Evolutionary conservation across 2,888 invertebrate species (phyloP).

Genomic region (Lucinisca nassula): DNA sequence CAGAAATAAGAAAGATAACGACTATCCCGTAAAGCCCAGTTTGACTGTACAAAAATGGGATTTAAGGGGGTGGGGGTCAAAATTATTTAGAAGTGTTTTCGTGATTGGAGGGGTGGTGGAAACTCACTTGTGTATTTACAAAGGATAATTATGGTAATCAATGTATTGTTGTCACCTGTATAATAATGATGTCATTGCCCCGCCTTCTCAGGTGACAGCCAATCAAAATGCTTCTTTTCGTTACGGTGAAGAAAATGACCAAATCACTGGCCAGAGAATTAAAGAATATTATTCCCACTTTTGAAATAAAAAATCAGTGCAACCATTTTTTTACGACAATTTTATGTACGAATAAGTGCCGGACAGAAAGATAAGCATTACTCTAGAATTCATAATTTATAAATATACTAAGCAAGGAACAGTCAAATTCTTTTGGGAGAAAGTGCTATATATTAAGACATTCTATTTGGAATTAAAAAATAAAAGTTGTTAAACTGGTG

Average conservation of each 20-base stretch:
- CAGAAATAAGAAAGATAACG: too few relatives aligned
- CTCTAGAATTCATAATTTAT: neutral
- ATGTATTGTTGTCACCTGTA: conserved; percentile 5
- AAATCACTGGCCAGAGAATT: conserved; percentile 36
- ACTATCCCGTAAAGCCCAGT: too few relatives aligned
- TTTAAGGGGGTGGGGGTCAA: too few relatives aligned
- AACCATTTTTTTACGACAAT: conserved; percentile 33
- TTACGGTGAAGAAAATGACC: neutral
- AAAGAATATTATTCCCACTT: conserved; percentile 33
- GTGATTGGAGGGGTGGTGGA: too few relatives aligned
- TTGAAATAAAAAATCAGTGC: conserved; percentile 22
- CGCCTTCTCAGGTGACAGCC: conserved; percentile 20
- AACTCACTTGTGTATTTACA: too few relatives aligned
- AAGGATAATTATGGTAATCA: too few relatives aligned
- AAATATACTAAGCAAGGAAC: too few relatives aligned
- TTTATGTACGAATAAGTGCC: conserved; percentile 28
- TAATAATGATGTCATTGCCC: conserved; percentile 15
- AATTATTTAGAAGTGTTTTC: too few relatives aligned
- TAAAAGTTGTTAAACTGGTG: neutral
- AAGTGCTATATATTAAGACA: neutral
- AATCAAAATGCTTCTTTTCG: neutral
- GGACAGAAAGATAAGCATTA: conserved; percentile 10
- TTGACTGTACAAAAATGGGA: too few relatives aligned
- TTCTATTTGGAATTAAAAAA: neutral
- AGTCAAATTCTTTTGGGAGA: too few relatives aligned